phyloP scores from a whole-genome alignment of 2,888 invertebrate species.

The Philonicus albiceps region DNA sequence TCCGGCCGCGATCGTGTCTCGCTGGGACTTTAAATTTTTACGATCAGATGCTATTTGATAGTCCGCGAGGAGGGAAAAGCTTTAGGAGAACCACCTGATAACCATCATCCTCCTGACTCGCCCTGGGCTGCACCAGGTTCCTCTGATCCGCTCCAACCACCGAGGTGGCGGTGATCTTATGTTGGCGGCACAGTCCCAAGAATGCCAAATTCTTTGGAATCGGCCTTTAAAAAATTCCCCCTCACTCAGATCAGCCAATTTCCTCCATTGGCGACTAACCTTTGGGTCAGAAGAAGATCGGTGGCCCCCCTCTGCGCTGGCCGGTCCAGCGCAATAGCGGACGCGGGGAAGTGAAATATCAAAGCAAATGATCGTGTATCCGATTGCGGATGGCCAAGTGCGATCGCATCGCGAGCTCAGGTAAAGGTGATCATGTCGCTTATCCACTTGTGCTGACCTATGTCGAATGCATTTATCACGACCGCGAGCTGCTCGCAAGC shows the following conservation, averaged over 20 bases:
- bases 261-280: background rate
- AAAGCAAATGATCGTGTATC: constrained; percentile 44
- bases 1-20: constrained; percentile 42
- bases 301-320: background rate
- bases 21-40: constrained; percentile 38
- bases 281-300: constrained; percentile 7
- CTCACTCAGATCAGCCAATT: background rate
- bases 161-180: background rate
- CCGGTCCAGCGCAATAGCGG: background rate
- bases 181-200: background rate
- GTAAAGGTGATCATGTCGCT: constrained; percentile 48
- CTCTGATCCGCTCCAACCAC: background rate
- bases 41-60: constrained; percentile 44
- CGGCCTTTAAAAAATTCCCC: background rate
- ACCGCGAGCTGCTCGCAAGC: constrained; percentile 31
- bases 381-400: constrained; percentile 39
- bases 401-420: constrained; percentile 36
- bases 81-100: constrained; percentile 39
- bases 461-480: constrained; percentile 49
- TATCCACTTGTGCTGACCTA: constrained; percentile 47
- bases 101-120: constrained; percentile 41
- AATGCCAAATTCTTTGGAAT: constrained; percentile 5
- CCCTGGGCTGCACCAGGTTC: background rate
- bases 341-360: constrained; percentile 33
- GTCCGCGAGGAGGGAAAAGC: constrained; percentile 20